phyloP scores from a whole-genome alignment of 1,140 invertebrate species.

The Euborellia annulipes region DNA sequence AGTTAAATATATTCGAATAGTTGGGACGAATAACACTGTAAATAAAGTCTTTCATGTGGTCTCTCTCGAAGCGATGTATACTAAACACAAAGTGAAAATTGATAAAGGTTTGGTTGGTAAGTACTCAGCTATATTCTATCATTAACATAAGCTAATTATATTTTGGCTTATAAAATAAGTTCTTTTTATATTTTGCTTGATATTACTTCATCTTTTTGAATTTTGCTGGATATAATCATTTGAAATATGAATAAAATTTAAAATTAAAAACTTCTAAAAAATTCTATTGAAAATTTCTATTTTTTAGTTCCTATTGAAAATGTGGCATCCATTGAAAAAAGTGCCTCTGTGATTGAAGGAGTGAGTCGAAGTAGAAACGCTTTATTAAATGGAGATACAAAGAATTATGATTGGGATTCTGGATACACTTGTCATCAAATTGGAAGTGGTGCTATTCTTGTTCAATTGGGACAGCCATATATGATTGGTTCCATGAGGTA shows the following conservation, averaged over 20 bases:
- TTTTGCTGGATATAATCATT: too few species aligned
- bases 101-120: constrained; percentile 45
- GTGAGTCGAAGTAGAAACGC: constrained; percentile 82
- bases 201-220: constrained; percentile 1
- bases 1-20: constrained; percentile 75
- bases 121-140: too few species aligned
- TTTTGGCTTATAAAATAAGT: not conserved
- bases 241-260: too few species aligned
- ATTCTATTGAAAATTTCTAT: constrained; percentile 7
- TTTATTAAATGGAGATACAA: constrained; percentile 87
- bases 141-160: not conserved
- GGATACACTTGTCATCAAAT: constrained; percentile 98
- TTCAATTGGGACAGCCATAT: constrained; percentile 94
- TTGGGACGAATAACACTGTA: constrained; percentile 90
- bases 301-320: constrained; percentile 73
- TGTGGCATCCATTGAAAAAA: constrained; percentile 75
- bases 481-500: constrained; percentile 78
- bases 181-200: not conserved
- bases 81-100: constrained; percentile 53
- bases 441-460: constrained; percentile 82
- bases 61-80: constrained; percentile 77
- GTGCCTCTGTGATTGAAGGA: constrained; percentile 89
- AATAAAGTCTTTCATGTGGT: constrained; percentile 93
- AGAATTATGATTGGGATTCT: constrained; percentile 95
- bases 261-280: too few species aligned